These are phyloP conservation scores for Epizoanthus scotinus DNA, from an alignment of 92 coral and sea anemone genomes.

Conservation along the genomic window DNA sequence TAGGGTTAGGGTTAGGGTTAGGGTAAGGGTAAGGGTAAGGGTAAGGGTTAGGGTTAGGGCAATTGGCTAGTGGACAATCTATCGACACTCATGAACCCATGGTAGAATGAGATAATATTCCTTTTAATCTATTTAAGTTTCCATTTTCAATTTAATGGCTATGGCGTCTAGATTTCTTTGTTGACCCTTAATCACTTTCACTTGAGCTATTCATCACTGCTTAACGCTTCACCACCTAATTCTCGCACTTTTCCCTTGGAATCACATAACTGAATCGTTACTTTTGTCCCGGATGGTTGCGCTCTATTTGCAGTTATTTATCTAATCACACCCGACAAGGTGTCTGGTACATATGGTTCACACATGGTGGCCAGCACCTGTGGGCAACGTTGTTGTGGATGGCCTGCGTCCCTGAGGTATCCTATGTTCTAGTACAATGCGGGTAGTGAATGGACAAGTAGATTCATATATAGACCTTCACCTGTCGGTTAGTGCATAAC, in stretches of 20 bases:
- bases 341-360: neutral
- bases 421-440: neutral
- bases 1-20: too few relatives aligned
- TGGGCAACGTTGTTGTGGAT: neutral
- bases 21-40: too few relatives aligned
- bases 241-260: neutral
- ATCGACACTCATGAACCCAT: too few relatives aligned
- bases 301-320: neutral
- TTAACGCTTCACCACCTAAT: neutral
- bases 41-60: too few relatives aligned
- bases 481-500: too few relatives aligned
- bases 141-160: neutral
- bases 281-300: neutral
- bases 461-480: too few relatives aligned
- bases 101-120: too few relatives aligned
- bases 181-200: neutral
- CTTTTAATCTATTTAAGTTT: too few relatives aligned
- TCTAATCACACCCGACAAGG: neutral
- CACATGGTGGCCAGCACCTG: conserved; percentile 4
- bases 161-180: neutral
- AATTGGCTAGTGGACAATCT: too few relatives aligned
- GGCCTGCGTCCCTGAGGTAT: neutral
- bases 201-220: neutral
- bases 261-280: too few relatives aligned
- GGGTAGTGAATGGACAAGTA: too few relatives aligned